phyloP scores from a whole-genome alignment of 2,888 invertebrate genomes.

The Tortrix viridana region DNA sequence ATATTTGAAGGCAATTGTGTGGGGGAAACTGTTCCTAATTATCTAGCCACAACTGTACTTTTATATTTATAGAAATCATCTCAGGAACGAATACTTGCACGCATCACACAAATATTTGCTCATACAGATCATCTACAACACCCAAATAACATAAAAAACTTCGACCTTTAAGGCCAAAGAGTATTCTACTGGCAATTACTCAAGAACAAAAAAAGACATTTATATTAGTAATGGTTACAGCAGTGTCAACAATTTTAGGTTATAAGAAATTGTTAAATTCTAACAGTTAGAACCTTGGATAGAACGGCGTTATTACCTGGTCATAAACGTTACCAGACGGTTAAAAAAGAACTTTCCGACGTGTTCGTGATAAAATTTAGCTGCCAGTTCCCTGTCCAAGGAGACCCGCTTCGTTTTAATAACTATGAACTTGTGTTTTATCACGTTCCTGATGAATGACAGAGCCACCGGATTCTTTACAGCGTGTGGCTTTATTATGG shows the following conservation, averaged over 20 bases:
- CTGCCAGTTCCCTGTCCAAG: conserved; percentile 86
- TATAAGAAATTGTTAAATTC: too few species aligned
- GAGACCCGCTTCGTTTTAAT: conserved; percentile 87
- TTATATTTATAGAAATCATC: too few species aligned
- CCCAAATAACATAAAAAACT: too few species aligned
- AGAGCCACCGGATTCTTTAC: conserved; percentile 90
- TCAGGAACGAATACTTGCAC: too few species aligned
- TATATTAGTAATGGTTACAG: conserved; percentile 3
- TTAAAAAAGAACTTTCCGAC: conserved; percentile 92
- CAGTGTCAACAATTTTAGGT: conserved; percentile 10
- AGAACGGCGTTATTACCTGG: conserved; percentile 81
- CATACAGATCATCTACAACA: too few species aligned
- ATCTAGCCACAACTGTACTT: too few species aligned
- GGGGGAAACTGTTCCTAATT: too few species aligned
- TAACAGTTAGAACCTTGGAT: neutral
- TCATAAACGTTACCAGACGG: conserved; percentile 92
- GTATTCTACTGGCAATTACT: conserved; percentile 9
- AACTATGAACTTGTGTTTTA: conserved; percentile 89
- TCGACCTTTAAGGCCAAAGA: too few species aligned
- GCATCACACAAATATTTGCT: too few species aligned
- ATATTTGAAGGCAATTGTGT: too few species aligned
- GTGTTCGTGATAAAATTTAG: conserved; percentile 93
- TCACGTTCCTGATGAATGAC: conserved; percentile 87
- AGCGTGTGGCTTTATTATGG: conserved; percentile 94
- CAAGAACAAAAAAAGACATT: conserved; percentile 6